Evolutionary conservation across 2,797 vertebrate species (phyloP), one percentile per base, ranked within the genome.

Genomic region (Podargus strigoides): DNA sequence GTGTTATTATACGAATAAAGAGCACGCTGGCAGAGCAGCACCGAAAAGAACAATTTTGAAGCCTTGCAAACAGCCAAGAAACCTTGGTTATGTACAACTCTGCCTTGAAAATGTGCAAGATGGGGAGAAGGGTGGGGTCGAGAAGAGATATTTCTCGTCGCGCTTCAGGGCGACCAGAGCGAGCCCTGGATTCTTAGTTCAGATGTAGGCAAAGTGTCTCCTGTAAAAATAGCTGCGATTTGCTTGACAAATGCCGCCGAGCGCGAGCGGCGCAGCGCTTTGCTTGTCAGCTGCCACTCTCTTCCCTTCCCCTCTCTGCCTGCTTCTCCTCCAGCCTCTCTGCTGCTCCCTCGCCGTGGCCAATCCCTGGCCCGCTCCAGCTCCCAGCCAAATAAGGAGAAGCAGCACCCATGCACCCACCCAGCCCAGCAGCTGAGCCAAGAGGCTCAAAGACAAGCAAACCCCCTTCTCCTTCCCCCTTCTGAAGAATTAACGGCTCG

Each of bases 321-420:
- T 23, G 24, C 34, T 20, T 36, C 62, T 44, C 50, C 68, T 39
- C 68, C 78, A 46, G 27, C 19, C 1, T 26, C 67, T 37, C 55
- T 4, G 77, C n/a, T 73, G 90, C 90, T 91, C 85, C 87, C n/a
- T 73, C 59, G 8, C 37, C 37, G 23, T 95, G 97, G 97, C 97
- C 98, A 97, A 98, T 97, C 97, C 80, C 66, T 13, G 37, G 86
- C 78, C 67, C 1, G 79, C 89, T 95, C 86, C 68, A 27, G 90
- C 96, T 97, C 94, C 90, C 49, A 50, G 94, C 98, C 98, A 97
- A 98, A 98, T 97, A 98, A 97, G 97, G 98, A 92, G 93, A 95
- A 69, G 86, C 41, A 93, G 84, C 77, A 50, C 78, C 52, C 60
- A 36, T 34, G 63, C 76, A n/a, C 74, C 68, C 81, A 59, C 81